phyloP scores from a whole-genome alignment of 2,797 vertebrate genomes.

The Neosilurus hyrtlii region DNA sequence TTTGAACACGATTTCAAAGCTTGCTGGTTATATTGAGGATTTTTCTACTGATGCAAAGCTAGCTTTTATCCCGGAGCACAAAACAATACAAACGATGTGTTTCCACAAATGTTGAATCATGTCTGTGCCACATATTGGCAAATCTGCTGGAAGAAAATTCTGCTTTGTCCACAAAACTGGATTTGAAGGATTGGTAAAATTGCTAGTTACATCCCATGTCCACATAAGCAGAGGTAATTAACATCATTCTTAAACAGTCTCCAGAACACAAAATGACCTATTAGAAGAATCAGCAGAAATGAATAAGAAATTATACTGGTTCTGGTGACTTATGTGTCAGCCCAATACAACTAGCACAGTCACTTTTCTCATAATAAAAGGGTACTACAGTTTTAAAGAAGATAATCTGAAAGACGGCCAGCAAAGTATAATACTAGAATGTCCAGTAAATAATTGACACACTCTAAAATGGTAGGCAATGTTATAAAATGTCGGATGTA shows the following conservation, averaged over 20 bases:
- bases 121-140: background rate
- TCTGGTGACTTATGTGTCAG: conserved; percentile 21
- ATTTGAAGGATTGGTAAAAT: background rate
- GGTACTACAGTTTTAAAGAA: background rate
- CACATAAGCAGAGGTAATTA: conserved; percentile 5
- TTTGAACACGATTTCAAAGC: background rate
- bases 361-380: background rate
- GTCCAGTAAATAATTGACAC: background rate
- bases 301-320: background rate
- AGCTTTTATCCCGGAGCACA: background rate
- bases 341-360: background rate
- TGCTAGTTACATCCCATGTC: conserved; percentile 5
- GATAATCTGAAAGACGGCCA: background rate
- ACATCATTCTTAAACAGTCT: conserved; percentile 13
- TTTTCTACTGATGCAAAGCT: background rate
- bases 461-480: background rate
- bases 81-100: background rate
- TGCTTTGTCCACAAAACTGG: background rate
- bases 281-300: background rate
- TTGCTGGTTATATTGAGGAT: background rate
- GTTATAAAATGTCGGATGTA: background rate
- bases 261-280: conserved; percentile 20
- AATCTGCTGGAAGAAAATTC: background rate
- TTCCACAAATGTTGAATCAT: background rate
- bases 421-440: background rate